phyloP scores from a whole-genome alignment of 2,888 invertebrate genomes.

The Vanessa cardui region DNA sequence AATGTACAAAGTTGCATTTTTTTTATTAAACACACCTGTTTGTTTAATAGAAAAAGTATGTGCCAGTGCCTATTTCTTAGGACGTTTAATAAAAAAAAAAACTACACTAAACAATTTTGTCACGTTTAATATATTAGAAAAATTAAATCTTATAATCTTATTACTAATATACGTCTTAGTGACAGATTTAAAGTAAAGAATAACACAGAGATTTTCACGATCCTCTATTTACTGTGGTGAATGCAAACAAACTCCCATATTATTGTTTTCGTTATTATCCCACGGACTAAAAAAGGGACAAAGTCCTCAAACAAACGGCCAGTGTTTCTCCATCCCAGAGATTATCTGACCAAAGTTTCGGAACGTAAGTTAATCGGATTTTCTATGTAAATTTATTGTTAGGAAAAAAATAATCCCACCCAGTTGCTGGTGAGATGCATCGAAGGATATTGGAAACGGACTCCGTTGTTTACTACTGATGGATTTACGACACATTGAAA shows the following conservation, averaged over 20 bases:
- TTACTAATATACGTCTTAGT: conserved; percentile 53
- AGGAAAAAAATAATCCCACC: conserved; percentile 59
- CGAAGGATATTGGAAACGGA: conserved; percentile 44
- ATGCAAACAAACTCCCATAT: conserved; percentile 56
- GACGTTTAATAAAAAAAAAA: not conserved
- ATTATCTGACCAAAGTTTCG: conserved; percentile 55
- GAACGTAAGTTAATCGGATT: conserved; percentile 72
- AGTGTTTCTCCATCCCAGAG: conserved; percentile 46
- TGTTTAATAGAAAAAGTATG: too few relatives aligned
- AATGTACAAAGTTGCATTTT: too few relatives aligned
- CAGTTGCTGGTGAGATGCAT: conserved; percentile 51
- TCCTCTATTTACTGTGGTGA: conserved; percentile 51
- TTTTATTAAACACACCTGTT: too few relatives aligned
- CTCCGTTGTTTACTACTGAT: conserved; percentile 55
- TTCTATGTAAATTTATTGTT: conserved; percentile 70
- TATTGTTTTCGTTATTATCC: conserved; percentile 53
- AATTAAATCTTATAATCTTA: conserved; percentile 49
- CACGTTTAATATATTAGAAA: conserved; percentile 19
- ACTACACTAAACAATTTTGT: conserved; percentile 4
- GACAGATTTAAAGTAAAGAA: conserved; percentile 49
- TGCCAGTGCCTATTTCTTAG: too few relatives aligned
- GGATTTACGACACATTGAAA: conserved; percentile 57
- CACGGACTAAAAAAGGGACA: conserved; percentile 55
- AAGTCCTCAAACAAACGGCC: conserved; percentile 50
- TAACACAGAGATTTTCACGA: conserved; percentile 40